Evolutionary conservation across 2,797 vertebrate genomes (phyloP), one percentile per base, ranked within the genome.

Genomic region (Glossophaga mutica): DNA sequence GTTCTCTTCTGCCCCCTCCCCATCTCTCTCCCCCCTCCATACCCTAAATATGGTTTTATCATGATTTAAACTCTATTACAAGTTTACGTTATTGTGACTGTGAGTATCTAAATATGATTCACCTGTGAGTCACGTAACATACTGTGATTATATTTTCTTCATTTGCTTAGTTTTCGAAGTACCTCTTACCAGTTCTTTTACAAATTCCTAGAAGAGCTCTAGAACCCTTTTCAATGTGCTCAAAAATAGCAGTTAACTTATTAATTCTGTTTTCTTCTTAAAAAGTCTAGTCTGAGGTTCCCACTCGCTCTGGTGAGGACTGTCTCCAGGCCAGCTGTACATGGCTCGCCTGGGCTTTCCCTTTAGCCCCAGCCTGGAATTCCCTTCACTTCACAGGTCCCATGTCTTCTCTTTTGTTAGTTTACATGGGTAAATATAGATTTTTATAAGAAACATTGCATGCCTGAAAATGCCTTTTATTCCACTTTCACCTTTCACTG

Each of bases 121-220:
- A 8, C 57, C 32, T 1, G 2, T 24, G 15, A 78, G 71, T 92
- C 70, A 77, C 14, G 2, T 52, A 46, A 77, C 14, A 3, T 18
- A 29, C 50, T 65, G 10, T 34, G 9, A 42, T 84, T 37, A 2
- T 76, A 44, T 48, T 89, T 92, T 92, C 67, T 95, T 88, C 37
- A 32, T 82, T 79, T 85, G 26, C 79, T 73, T 97, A n/a, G 15
- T 91, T 94, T 96, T 79, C 70, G 55, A 62, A 94, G 52, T 81
- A 59, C 70, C 46, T 76, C 85, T 83, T 57, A 81, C 22, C 6
- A 16, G 22, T 89, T 87, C 90, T 93, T 74, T 32, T 62, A 18
- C 50, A 94, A 55, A 87, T 59, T 86, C 90, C 73, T 81, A 16
- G 29, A 55, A 78, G 68, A 77, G n/a, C 55, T 87, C 48, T 62